Conservation (phyloP, 2,797 vertebrate genomes). For the Phoeniculus purpureus region DNA sequence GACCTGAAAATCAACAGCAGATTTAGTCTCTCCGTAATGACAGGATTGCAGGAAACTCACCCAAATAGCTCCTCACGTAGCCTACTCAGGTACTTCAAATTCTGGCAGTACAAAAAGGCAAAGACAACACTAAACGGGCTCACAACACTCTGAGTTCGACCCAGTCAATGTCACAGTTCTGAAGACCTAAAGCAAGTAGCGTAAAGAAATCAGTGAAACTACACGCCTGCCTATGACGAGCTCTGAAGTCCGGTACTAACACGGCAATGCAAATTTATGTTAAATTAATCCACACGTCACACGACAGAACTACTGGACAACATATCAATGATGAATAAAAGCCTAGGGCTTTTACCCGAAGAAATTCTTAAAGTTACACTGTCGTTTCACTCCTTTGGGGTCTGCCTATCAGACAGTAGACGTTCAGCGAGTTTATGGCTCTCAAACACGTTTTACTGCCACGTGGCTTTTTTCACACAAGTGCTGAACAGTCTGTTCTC, state of each 20-base stretch:
- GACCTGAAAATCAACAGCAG: background rate
- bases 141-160: background rate
- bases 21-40: background rate
- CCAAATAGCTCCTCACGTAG: background rate
- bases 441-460: background rate
- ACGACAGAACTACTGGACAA: slow-evolving; percentile 10
- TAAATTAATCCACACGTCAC: background rate
- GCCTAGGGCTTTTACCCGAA: background rate
- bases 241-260: background rate
- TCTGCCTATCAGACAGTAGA: background rate
- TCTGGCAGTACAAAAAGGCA: background rate
- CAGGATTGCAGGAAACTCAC: background rate
- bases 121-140: background rate
- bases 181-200: background rate
- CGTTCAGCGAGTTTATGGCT: background rate
- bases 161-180: background rate
- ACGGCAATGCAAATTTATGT: background rate
- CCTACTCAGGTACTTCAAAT: background rate
- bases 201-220: background rate
- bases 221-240: background rate
- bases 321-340: too few species aligned
- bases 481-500: background rate
- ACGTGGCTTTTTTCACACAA: background rate
- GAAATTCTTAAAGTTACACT: slow-evolving; percentile 16
- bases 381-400: slow-evolving; percentile 3